A percentile compares a stretch with the other conserved stretches of the same genome.
phyloP scores from a whole-genome alignment of 1,140 invertebrate genomes.

The Cydia pomonella region DNA sequence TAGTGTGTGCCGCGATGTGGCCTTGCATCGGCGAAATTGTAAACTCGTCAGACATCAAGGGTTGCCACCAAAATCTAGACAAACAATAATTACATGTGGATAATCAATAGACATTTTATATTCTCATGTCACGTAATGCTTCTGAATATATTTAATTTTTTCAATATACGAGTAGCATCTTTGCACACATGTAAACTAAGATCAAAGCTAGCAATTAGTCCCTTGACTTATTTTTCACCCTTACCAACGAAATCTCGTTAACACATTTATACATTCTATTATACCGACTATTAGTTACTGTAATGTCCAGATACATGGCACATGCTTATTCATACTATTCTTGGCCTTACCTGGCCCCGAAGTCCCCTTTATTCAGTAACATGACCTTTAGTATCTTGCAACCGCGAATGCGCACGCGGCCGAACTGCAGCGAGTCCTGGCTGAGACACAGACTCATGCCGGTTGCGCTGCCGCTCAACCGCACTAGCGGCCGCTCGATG shows the following conservation, averaged over 20 bases:
- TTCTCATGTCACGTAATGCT: no score
- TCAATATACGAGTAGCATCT: no score
- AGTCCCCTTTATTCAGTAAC: slow-evolving; percentile 69
- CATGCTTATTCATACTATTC: neutral
- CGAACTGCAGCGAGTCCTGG: slow-evolving; percentile 70
- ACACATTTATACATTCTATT: no score
- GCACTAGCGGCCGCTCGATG: slow-evolving; percentile 61
- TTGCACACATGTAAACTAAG: no score
- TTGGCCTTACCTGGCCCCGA: slow-evolving; percentile 58
- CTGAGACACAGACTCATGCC: slow-evolving; percentile 68
- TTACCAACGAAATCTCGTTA: no score
- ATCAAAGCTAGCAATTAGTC: no score
- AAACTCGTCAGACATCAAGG: slow-evolving; percentile 65
- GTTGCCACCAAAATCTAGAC: slow-evolving; percentile 71
- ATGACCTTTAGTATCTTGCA: slow-evolving; percentile 72
- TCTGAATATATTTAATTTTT: no score
- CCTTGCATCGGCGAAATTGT: slow-evolving; percentile 66
- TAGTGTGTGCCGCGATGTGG: slow-evolving; percentile 63
- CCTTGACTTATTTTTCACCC: no score
- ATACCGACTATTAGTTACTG: no score
- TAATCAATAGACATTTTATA: neutral
- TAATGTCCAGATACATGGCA: no score
- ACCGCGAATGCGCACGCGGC: slow-evolving; percentile 64
- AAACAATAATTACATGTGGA: slow-evolving; percentile 8
- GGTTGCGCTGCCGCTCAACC: slow-evolving; percentile 64